These are phyloP conservation scores for Euphonia xanthogaster DNA, from an alignment of 2,797 vertebrate species.

Conservation along the genomic window DNA sequence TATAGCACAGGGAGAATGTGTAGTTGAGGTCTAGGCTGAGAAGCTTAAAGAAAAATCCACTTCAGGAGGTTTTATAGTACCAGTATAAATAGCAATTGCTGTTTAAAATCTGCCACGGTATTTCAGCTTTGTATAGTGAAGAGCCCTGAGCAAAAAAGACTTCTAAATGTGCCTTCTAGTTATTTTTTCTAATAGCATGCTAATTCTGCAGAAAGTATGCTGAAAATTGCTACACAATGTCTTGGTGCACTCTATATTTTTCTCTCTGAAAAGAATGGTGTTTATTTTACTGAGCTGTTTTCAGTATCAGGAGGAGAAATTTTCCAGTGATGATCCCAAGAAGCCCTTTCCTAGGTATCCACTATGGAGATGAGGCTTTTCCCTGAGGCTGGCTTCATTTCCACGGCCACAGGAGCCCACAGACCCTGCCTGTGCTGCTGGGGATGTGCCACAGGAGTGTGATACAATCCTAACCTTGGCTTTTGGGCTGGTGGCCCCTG, in stretches of 20 bases:
- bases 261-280: background rate
- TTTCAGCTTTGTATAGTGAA: background rate
- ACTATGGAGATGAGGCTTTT: background rate
- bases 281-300: background rate
- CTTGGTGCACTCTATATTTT: background rate
- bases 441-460: rapidly evolving
- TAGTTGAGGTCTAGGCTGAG: background rate
- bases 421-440: background rate
- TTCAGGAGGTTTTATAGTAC: background rate
- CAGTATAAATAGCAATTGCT: background rate
- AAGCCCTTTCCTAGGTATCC: background rate
- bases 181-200: background rate
- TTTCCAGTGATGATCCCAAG: background rate
- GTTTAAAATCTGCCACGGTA: background rate
- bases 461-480: background rate
- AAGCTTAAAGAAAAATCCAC: background rate
- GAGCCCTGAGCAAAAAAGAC: background rate
- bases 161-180: slow-evolving; percentile 6
- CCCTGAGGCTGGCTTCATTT: background rate
- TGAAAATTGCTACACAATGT: background rate
- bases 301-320: background rate
- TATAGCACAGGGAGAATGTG: background rate
- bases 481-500: background rate
- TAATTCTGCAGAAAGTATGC: background rate
- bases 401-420: background rate